phyloP scores from a whole-genome alignment of 2,888 invertebrate species.

The Cremastinae sp. region DNA sequence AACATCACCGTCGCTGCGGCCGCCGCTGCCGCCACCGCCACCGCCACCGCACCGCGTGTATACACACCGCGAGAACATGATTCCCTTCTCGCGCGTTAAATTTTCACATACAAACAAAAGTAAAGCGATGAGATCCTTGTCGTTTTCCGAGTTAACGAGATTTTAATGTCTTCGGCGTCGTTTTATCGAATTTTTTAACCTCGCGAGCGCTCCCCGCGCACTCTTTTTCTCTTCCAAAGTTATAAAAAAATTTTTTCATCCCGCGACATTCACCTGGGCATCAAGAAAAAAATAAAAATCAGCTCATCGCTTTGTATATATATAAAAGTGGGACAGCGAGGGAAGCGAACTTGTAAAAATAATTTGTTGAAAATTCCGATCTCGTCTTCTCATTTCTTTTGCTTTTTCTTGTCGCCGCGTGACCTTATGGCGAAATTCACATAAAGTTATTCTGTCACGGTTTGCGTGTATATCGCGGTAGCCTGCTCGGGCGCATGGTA shows the following conservation, averaged over 20 bases:
- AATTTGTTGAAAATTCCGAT: background rate
- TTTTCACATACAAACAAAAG: conserved; percentile 16
- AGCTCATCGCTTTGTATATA: too few relatives aligned
- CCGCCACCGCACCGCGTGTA: background rate
- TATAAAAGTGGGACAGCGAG: too few relatives aligned
- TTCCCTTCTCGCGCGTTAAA: background rate
- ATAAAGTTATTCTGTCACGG: too few relatives aligned
- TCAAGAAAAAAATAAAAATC: too few relatives aligned
- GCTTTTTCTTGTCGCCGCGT: conserved; percentile 17
- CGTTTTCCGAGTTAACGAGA: conserved; percentile 33
- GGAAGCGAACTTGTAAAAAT: too few relatives aligned
- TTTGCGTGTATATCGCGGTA: too few relatives aligned
- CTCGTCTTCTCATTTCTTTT: background rate
- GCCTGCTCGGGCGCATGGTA: too few relatives aligned
- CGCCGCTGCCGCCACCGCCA: too few relatives aligned
- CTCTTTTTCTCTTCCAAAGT: conserved; percentile 16
- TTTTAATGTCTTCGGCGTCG: conserved; percentile 30
- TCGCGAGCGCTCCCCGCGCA: background rate
- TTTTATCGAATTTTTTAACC: conserved; percentile 11
- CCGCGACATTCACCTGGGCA: too few relatives aligned
- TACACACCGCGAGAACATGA: conserved; percentile 20
- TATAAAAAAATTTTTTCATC: too few relatives aligned
- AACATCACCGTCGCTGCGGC: too few relatives aligned
- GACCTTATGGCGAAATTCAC: conserved; percentile 19
- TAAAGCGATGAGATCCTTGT: conserved; percentile 34